Base-by-base conservation (phyloP, 2,797 vertebrate genomes). In the Miichthys miiuy region DNA sequence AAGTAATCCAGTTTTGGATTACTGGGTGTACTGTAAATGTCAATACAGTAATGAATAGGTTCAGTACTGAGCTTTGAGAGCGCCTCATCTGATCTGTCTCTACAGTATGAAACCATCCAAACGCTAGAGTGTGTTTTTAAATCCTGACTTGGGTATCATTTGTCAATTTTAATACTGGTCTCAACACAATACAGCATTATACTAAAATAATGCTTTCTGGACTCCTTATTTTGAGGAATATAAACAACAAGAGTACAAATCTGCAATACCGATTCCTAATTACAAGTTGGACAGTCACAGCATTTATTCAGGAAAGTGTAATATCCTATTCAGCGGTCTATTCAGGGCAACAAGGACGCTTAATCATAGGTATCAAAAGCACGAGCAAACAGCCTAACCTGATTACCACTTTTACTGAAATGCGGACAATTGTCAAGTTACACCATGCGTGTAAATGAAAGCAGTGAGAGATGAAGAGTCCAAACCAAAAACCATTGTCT, bases 401-500 rank as follows among this genome's bases (percentile, higher is more conserved):
- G 10, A 82, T 72, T 44, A 62, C 27, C 54, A 71, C 54, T 41
- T 62, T 55, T 52, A 78, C 20, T 82, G 42, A 83, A 84, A 69
- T 30, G 75, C 13, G 0, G 25, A 74, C 69, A 52, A 73, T 23
- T 77, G 51, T 25, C n/a, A 27, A 38, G 65, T 81, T 74, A 75
- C 72, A 63, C 58, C 54, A 64, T 76, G 69, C 56, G 63, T 68
- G 64, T 68, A 80, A 87, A 85, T 76, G 63, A 60, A 82, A 68
- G 56, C 67, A 77, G 65, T 27, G 60, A 84, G 50, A 78, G 72
- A 84, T 72, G 55, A 87, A 77, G 78, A 85, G 76, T 81, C 75
- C 61, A 81, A 83, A 63, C 48, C 74, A 46, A 86, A 47, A 51
- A 68, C 57, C 42, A 6, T 65, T 38, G 51, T 80, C 76, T 86